phyloP scores from a whole-genome alignment of 2,888 invertebrate genomes.

The Orthonevra nobilis region DNA sequence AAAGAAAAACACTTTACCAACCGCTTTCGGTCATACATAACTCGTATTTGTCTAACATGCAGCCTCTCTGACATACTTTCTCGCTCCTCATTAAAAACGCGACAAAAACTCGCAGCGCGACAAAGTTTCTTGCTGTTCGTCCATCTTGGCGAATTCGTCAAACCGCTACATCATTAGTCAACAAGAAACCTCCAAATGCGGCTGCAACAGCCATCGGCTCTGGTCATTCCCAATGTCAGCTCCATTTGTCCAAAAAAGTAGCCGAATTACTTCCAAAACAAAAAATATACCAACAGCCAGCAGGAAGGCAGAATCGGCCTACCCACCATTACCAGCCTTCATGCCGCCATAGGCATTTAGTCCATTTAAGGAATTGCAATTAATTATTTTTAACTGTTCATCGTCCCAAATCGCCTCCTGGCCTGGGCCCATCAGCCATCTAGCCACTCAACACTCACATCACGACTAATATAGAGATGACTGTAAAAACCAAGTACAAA shows the following conservation, averaged over 20 bases:
- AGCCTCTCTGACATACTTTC: constrained; percentile 78
- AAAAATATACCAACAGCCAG: constrained; percentile 43
- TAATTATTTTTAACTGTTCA: constrained; percentile 81
- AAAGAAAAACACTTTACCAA: no score
- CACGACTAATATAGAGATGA: constrained; percentile 68
- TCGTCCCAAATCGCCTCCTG: constrained; percentile 57
- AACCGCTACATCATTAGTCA: constrained; percentile 70
- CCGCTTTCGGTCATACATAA: constrained; percentile 67
- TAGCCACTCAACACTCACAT: constrained; percentile 44
- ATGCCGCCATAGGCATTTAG: constrained; percentile 72
- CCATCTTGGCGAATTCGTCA: constrained; percentile 59
- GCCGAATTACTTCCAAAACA: constrained; percentile 49
- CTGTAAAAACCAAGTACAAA: constrained; percentile 64
- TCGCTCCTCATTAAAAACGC: constrained; percentile 74
- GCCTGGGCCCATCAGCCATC: constrained; percentile 22
- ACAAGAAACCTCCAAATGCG: constrained; percentile 48
- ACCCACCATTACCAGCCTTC: constrained; percentile 6
- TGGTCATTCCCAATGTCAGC: constrained; percentile 60
- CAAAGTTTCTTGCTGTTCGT: constrained; percentile 8
- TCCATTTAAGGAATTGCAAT: constrained; percentile 80
- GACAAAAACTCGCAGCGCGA: constrained; percentile 48
- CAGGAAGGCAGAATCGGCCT: constrained; percentile 8
- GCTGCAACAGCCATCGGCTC: not conserved
- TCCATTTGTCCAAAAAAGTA: constrained; percentile 64
- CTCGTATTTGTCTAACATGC: constrained; percentile 79